phyloP scores from a whole-genome alignment of 2,113 vertebrate species.

The Ciconia maguari region DNA sequence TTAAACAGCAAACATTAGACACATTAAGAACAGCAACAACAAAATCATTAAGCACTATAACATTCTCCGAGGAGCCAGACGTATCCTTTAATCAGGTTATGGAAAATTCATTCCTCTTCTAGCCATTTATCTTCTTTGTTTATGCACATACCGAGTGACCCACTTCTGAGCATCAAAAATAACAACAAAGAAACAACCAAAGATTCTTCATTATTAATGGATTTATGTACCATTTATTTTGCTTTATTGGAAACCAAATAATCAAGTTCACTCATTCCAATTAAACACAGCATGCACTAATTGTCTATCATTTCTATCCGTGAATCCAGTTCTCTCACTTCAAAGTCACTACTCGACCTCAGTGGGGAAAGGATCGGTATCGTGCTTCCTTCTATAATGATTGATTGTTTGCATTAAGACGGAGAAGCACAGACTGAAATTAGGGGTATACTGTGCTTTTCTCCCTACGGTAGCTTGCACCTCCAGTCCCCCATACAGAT shows the following conservation, averaged over 20 bases:
- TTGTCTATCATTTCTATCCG: slow-evolving; percentile 46
- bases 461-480: neutral
- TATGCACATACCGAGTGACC: slow-evolving; percentile 60
- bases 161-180: slow-evolving; percentile 71
- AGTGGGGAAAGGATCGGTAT: neutral
- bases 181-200: slow-evolving; percentile 60
- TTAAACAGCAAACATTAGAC: slow-evolving; percentile 77
- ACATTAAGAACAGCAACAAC: slow-evolving; percentile 77
- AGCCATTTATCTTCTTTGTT: slow-evolving; percentile 76
- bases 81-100: slow-evolving; percentile 75
- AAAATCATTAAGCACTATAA: slow-evolving; percentile 74
- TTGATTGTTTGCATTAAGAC: slow-evolving; percentile 44
- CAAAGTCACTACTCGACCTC: slow-evolving; percentile 33
- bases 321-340: neutral
- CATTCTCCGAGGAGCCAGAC: slow-evolving; percentile 73
- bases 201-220: slow-evolving; percentile 59
- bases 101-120: slow-evolving; percentile 72
- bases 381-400: slow-evolving; percentile 14
- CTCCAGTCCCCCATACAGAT: neutral
- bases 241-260: slow-evolving; percentile 67
- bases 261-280: slow-evolving; percentile 58
- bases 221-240: slow-evolving; percentile 67
- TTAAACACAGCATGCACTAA: slow-evolving; percentile 62
- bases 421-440: slow-evolving; percentile 7
- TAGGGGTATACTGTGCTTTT: neutral